Evolutionary conservation across 1,140 invertebrate genomes (phyloP).

Genomic region (Zaprionus camerounensis): DNA sequence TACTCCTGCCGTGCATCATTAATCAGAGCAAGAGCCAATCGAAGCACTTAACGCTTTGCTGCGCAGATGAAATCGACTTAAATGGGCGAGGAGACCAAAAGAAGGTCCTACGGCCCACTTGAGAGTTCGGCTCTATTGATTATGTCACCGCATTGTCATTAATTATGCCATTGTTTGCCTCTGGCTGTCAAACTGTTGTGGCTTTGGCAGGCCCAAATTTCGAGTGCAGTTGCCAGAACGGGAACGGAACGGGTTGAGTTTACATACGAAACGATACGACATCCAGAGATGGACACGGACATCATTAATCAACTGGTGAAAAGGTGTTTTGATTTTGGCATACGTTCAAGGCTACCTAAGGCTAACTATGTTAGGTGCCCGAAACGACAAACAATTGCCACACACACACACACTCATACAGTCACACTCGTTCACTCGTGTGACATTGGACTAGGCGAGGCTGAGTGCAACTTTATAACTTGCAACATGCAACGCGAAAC

Average conservation of each 20-base stretch:
- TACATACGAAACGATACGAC: constrained; percentile 21
- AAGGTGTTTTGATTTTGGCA: constrained; percentile 70
- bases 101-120: constrained; percentile 33
- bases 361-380: constrained; percentile 21
- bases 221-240: constrained; percentile 39
- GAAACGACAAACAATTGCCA: constrained; percentile 65
- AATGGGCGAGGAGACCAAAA: constrained; percentile 22
- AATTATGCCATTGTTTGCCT: constrained; percentile 42
- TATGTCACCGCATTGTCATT: constrained; percentile 53
- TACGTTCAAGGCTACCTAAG: constrained; percentile 71
- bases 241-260: constrained; percentile 42
- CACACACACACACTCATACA: constrained; percentile 20
- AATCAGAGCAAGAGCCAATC: constrained; percentile 19
- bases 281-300: constrained; percentile 48
- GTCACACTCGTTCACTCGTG: constrained; percentile 26
- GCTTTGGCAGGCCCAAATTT: constrained; percentile 35
- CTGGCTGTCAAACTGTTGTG: constrained; percentile 46
- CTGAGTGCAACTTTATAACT: constrained; percentile 67
- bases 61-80: constrained; percentile 38
- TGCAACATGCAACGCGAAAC: constrained; percentile 66
- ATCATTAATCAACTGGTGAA: constrained; percentile 70
- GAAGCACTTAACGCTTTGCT: constrained; percentile 52
- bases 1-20: constrained; percentile 10
- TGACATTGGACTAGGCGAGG: constrained; percentile 64
- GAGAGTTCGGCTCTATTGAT: constrained; percentile 39